Evolutionary conservation across 2,797 vertebrate genomes (phyloP), one percentile per base, ranked within the genome.

Genomic region (Spizella passerina): DNA sequence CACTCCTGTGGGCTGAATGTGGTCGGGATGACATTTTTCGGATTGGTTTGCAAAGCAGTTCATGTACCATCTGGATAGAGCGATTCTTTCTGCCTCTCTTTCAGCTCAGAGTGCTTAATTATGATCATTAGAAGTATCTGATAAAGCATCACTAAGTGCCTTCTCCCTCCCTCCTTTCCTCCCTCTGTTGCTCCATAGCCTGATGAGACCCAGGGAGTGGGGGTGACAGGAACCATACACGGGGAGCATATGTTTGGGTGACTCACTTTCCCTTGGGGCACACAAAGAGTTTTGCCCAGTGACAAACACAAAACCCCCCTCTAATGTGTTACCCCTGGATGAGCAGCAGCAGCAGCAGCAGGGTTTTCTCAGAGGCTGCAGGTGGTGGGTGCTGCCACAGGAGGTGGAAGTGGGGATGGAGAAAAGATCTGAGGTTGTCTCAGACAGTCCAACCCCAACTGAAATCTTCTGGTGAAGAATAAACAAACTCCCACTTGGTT

Each of bases 121-220:
- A 94, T 81, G 82, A 83, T 91, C 29, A 84, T 94, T 96, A 95
- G 59, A 50, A 82, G 73, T 66, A 88, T 84, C 83, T 76, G 77
- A 94, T 93, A 93, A 84, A 79, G 27, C 70, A 22, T 47, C 4
- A 7, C 61, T 78, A 7, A 80, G 27, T 81, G 61, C 49, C 29
- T 59, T 91, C 76, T 76, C 84, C 65, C 68, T 83, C 39, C 19
- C 55, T 85, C 34, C 44, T 81, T 77, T 32, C 27, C 2, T n/a
- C 38, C 8, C 12, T 5, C 23, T 71, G 41, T 64, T 93, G 47
- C 63, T 90, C 69, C 43, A 10, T 38, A 29, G 27, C 69, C 68
- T 87, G 44, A 22, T 29, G 63, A 82, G 93, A 68, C 76, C 39
- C 10, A 29, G 44, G 61, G 55, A 93, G 30, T 14, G n/a, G 27